Conservation (phyloP, 2,113 vertebrate genomes). For the Neomonachus schauinslandi region DNA sequence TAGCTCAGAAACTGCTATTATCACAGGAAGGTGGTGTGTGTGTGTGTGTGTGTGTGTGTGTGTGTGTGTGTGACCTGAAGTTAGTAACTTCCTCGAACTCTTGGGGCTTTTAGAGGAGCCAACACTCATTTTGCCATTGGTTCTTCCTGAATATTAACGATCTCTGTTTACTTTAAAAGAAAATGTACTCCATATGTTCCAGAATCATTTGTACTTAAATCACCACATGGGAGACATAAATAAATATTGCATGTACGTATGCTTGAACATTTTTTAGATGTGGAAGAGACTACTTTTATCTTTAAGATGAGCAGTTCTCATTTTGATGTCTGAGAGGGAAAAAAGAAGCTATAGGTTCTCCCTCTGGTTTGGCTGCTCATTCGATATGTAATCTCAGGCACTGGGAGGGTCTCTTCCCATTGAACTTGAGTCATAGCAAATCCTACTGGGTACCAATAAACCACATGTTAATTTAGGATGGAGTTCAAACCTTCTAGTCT, state of each 20-base stretch:
- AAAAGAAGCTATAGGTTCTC: background rate
- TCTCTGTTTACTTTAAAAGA: conserved; percentile 67
- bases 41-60: background rate
- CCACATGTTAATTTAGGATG: background rate
- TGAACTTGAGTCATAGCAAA: conserved; percentile 15
- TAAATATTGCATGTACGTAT: conserved; percentile 59
- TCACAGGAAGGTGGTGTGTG: background rate
- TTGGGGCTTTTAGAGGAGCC: background rate
- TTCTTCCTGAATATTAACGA: conserved; percentile 57
- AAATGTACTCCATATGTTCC: conserved; percentile 66
- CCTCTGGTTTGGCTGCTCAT: background rate
- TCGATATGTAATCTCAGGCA: background rate
- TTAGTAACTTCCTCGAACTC: conserved; percentile 39
- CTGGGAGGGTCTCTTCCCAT: background rate
- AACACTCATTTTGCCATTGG: background rate
- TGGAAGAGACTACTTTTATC: conserved; percentile 44
- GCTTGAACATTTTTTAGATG: conserved; percentile 37
- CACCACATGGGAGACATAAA: conserved; percentile 64
- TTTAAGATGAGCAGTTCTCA: conserved; percentile 50
- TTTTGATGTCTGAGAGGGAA: conserved; percentile 17
- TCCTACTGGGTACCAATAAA: background rate
- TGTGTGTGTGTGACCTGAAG: background rate
- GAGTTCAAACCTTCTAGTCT: background rate
- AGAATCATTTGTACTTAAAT: conserved; percentile 61
- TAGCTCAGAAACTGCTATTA: background rate